Evolutionary conservation across 1,140 invertebrate species (phyloP).

Genomic region (Oppia nitens): DNA sequence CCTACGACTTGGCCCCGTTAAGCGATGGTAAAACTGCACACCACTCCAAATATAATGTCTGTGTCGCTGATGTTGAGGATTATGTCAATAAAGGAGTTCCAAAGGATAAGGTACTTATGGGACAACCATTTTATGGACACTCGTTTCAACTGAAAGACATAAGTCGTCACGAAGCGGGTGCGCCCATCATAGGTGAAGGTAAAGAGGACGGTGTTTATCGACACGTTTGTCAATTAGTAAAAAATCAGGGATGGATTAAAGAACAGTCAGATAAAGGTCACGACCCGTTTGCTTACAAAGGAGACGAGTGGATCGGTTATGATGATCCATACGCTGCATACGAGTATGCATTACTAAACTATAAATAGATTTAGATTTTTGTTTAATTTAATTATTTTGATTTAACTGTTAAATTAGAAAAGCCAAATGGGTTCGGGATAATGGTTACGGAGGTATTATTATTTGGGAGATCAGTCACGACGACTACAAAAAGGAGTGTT

Average conservation of each 20-base stretch:
- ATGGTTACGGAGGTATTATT: too few relatives aligned
- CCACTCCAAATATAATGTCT: too few relatives aligned
- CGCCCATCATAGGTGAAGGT: slow-evolving; percentile 46
- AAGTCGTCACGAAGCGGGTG: slow-evolving; percentile 72
- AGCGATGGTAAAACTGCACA: neutral
- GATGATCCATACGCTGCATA: slow-evolving; percentile 51
- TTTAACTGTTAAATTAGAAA: too few relatives aligned
- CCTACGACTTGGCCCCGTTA: neutral
- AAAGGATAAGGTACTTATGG: slow-evolving; percentile 57
- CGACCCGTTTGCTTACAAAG: slow-evolving; percentile 47
- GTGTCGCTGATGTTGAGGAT: too few relatives aligned
- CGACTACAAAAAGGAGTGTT: too few relatives aligned
- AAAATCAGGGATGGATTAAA: slow-evolving; percentile 40
- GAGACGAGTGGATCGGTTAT: slow-evolving; percentile 66
- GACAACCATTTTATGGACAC: slow-evolving; percentile 46
- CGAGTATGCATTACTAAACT: too few relatives aligned
- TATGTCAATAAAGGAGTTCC: slow-evolving; percentile 53
- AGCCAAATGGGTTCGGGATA: too few relatives aligned
- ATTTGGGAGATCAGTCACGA: too few relatives aligned
- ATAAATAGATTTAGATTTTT: too few relatives aligned
- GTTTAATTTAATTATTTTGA: too few relatives aligned
- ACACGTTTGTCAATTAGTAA: slow-evolving; percentile 53
- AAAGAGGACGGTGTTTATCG: slow-evolving; percentile 64
- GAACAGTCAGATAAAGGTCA: slow-evolving; percentile 44
- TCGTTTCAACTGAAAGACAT: slow-evolving; percentile 48